A percentile compares a stretch with the other conserved stretches of the same genome.
phyloP scores from a whole-genome alignment of 2,888 invertebrate genomes.

The Metacarcinus magister region DNA sequence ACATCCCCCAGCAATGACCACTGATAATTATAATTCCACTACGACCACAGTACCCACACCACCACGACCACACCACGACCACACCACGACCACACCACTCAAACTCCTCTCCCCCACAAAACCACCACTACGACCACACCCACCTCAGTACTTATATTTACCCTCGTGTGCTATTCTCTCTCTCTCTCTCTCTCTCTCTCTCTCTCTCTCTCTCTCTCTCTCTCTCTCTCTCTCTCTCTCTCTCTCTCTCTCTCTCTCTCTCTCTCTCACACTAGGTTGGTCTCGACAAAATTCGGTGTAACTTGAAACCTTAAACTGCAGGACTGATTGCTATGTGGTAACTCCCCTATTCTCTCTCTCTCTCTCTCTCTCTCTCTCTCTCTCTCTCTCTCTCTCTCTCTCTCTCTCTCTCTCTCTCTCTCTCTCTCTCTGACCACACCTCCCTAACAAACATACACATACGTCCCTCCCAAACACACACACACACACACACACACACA shows the following conservation, averaged over 20 bases:
- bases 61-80: background rate
- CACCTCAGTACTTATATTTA: background rate
- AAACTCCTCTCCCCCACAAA: background rate
- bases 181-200: conserved; percentile 26
- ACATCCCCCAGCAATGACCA: background rate
- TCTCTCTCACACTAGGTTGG: background rate
- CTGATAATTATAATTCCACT: background rate
- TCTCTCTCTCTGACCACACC: background rate
- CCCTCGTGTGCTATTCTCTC: background rate
- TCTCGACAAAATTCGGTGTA: background rate
- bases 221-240: background rate
- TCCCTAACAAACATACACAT: background rate
- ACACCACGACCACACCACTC: background rate
- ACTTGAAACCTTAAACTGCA: background rate
- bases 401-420: conserved; percentile 43
- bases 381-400: conserved; percentile 35
- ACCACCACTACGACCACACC: background rate
- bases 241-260: background rate
- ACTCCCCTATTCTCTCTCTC: background rate
- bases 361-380: conserved; percentile 21
- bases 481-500: conserved; percentile 46
- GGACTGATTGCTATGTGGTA: background rate
- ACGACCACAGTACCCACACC: background rate
- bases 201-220: conserved; percentile 26
- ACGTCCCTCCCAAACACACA: background rate